Percentiles rank a stretch among this genome's conserved stretches.
Evolutionary conservation across 2,888 invertebrate species (phyloP).

Genomic region (Idaea dimidiata): DNA sequence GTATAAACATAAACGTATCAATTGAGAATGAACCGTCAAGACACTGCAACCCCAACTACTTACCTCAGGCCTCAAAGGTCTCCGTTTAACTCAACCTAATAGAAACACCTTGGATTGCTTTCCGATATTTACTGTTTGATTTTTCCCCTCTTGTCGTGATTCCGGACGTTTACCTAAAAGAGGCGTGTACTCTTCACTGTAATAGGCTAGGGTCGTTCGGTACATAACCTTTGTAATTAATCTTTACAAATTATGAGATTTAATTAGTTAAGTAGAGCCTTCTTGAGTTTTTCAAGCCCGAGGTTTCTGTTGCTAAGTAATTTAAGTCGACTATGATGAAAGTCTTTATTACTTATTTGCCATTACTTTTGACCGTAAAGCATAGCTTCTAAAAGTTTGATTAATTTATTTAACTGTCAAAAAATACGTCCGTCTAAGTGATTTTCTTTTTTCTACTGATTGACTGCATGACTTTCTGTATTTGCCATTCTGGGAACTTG

Average conservation of each 20-base stretch:
- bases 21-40: slow-evolving; percentile 43
- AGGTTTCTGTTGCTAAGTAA: not conserved
- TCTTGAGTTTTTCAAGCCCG: not conserved
- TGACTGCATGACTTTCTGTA: too few species aligned
- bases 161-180: slow-evolving; percentile 68
- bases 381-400: not conserved
- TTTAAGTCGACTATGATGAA: not conserved
- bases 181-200: slow-evolving; percentile 68
- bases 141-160: slow-evolving; percentile 73
- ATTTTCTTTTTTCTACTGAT: too few species aligned
- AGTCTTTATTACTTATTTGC: not conserved
- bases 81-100: slow-evolving; percentile 72
- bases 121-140: slow-evolving; percentile 78
- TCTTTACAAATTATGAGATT: slow-evolving; percentile 33
- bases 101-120: slow-evolving; percentile 77
- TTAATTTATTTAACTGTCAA: too few species aligned
- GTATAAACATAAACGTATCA: slow-evolving; percentile 11
- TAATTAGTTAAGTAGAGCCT: not conserved
- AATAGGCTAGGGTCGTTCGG: slow-evolving; percentile 59
- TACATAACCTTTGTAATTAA: slow-evolving; percentile 74
- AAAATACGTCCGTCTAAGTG: too few species aligned
- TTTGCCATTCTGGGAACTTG: too few species aligned
- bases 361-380: not conserved
- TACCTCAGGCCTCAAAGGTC: slow-evolving; percentile 45
- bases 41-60: slow-evolving; percentile 35